These are phyloP conservation scores for Mola mola DNA, from an alignment of 2,113 vertebrate species.

Conservation along the genomic window DNA sequence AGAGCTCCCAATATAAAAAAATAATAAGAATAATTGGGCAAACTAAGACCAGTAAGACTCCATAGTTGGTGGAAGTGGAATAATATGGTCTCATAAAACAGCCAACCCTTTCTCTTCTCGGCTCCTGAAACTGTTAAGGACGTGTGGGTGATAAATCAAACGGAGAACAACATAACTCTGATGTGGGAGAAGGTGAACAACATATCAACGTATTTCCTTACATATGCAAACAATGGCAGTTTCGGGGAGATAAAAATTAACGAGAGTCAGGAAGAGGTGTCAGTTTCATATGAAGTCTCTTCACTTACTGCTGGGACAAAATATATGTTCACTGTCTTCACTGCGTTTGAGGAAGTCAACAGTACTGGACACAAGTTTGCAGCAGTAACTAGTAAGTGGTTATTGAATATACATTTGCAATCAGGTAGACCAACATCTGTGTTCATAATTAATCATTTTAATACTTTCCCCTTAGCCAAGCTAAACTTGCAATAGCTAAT, in stretches of 20 bases:
- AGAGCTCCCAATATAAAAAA: too few species aligned
- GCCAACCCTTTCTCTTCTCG: conserved; percentile 13
- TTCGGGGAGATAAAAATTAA: not conserved
- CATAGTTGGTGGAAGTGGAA: too few species aligned
- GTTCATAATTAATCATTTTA: not conserved
- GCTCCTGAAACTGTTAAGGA: not conserved
- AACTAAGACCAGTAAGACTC: too few species aligned
- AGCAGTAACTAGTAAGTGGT: conserved; percentile 20
- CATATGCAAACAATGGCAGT: not conserved
- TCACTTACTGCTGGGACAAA: conserved; percentile 11
- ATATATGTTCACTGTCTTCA: conserved; percentile 48
- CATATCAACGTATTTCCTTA: conserved; percentile 8
- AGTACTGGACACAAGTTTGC: conserved; percentile 8
- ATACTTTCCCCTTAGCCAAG: not conserved
- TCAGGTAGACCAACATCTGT: not conserved
- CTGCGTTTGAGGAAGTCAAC: not conserved
- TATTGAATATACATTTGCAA: not conserved
- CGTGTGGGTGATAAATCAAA: not conserved
- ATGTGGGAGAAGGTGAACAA: conserved; percentile 27
- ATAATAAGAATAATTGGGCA: too few species aligned
- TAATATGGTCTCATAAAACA: too few species aligned
- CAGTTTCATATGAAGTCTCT: not conserved
- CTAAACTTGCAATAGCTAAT: not conserved
- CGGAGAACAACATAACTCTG: conserved; percentile 42
- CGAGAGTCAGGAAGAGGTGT: accelerated